Base-by-base conservation (phyloP, 2,888 invertebrate species). In the Loripinus fragilis region DNA sequence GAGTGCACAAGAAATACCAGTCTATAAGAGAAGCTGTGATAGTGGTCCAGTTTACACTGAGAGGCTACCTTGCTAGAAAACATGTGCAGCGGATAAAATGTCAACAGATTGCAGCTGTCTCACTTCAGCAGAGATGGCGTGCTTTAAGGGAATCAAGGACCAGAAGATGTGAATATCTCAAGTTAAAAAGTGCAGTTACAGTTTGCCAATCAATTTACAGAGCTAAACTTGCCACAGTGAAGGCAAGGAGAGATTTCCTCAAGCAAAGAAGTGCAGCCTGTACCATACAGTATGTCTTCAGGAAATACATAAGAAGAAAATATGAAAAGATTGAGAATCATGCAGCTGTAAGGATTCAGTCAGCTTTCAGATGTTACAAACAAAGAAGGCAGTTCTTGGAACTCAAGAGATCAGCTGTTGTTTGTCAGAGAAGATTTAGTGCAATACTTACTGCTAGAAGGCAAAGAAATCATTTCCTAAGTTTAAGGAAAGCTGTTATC, bases 191-290 rank as follows among this genome's bases (percentile, higher is more conserved):
- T 20, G 86, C 89, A 42, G 86, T 85, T 42, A 66, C 78, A 15
- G 76, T 77, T n/a, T 85, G 91, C 38, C 90, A 91, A 80, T 74
- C 87, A 28, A 10, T 12, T 20, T 84, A 78, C 52, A 48, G 80
- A 75, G 68, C 72, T 17, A 38, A 45, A n/a, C 5, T 30, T n/a
- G 52, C 74, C 25, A 66, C 50, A 64, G 12, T 42, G 28, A 65
- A 65, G 38, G 52, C 69, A 25, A 45, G 69, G 52, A 38, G 28
- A 7, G 23, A 68, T 10, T 68, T 81, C 64, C 30, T 75, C 1
- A 12, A 71, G 20, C 52, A 65, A 38, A 85, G 76, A 52, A 30
- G 68, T n/a, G 80, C 88, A 1, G 86, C 83, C 1, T 41, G 83
- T 23, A 72, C 28, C 23, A 76, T 90, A 20, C 90, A 90, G 78